Evolutionary conservation across 2,113 vertebrate genomes (phyloP).

Genomic region (Hipposideros armiger): DNA sequence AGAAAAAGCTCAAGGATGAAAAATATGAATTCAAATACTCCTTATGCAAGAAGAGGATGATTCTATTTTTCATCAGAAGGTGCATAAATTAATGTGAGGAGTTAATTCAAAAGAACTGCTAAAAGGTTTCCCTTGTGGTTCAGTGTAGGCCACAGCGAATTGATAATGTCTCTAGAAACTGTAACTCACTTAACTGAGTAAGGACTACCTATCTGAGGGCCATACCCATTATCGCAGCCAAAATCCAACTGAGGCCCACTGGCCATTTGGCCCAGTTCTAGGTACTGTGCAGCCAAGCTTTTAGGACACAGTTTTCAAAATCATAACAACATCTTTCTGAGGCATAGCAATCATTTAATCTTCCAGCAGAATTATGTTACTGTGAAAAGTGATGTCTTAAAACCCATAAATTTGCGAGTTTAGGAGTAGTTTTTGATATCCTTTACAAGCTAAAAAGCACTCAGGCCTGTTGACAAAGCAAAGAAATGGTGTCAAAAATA

Average conservation of each 20-base stretch:
- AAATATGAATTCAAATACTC: background rate
- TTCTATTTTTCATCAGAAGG: background rate
- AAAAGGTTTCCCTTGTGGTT: background rate
- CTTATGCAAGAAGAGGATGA: background rate
- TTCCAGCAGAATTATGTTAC: slow-evolving; percentile 74
- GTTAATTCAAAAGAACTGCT: background rate
- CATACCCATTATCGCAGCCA: background rate
- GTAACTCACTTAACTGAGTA: background rate
- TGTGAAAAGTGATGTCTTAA: slow-evolving; percentile 78
- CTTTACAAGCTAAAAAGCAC: slow-evolving; percentile 91
- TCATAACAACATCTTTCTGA: slow-evolving; percentile 58
- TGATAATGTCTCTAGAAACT: background rate
- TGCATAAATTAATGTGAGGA: background rate
- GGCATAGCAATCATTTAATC: slow-evolving; percentile 60
- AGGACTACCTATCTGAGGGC: background rate
- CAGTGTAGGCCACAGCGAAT: background rate
- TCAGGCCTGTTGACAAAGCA: slow-evolving; percentile 93
- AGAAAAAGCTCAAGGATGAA: background rate
- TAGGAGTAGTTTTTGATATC: slow-evolving; percentile 87
- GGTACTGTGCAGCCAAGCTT: background rate
- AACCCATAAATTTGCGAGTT: slow-evolving; percentile 84
- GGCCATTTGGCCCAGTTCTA: background rate
- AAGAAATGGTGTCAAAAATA: slow-evolving; percentile 96
- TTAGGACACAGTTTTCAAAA: slow-evolving; percentile 58
- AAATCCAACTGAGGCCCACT: background rate